Evolutionary conservation across 2,113 vertebrate species (phyloP).

Genomic region (Cynoglossus semilaevis): DNA sequence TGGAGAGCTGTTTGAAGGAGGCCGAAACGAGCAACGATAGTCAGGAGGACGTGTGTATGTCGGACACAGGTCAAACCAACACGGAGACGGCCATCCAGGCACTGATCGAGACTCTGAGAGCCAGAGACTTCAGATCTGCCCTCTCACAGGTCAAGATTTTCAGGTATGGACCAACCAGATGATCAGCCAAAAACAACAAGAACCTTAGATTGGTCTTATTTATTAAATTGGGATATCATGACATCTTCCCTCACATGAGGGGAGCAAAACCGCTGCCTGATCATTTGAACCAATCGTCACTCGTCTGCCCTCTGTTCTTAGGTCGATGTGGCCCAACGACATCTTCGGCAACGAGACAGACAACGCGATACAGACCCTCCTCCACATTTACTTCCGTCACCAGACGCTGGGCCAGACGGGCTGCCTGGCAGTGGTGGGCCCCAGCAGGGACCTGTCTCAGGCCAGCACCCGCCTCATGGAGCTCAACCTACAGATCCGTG

Average conservation of each 20-base stretch:
- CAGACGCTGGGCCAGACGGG: conserved; percentile 95
- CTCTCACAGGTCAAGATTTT: conserved; percentile 93
- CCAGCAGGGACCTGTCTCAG: conserved; percentile 90
- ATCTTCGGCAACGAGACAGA: conserved; percentile 92
- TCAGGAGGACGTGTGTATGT: conserved; percentile 82
- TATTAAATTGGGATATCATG: too few relatives aligned
- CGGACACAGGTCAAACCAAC: conserved; percentile 85
- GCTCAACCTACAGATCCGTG: conserved; percentile 94
- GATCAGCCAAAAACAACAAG: too few relatives aligned
- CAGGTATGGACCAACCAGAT: conserved; percentile 73
- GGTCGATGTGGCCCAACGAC: conserved; percentile 92
- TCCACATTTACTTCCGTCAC: conserved; percentile 98
- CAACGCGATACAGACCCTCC: conserved; percentile 87
- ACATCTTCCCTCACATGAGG: too few relatives aligned
- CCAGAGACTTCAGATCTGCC: conserved; percentile 86
- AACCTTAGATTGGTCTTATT: too few relatives aligned
- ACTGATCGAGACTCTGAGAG: conserved; percentile 89
- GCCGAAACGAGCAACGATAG: conserved; percentile 81
- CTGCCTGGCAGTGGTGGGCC: conserved; percentile 89
- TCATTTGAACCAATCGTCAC: background rate
- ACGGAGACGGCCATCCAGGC: conserved; percentile 94
- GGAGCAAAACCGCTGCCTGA: background rate
- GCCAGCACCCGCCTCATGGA: conserved; percentile 93
- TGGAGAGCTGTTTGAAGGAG: conserved; percentile 90
- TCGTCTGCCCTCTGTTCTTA: conserved; percentile 42